A percentile compares a stretch with the other conserved stretches of the same genome.
Evolutionary conservation across 2,888 invertebrate genomes (phyloP).

Genomic region (Deroplatys truncata): DNA sequence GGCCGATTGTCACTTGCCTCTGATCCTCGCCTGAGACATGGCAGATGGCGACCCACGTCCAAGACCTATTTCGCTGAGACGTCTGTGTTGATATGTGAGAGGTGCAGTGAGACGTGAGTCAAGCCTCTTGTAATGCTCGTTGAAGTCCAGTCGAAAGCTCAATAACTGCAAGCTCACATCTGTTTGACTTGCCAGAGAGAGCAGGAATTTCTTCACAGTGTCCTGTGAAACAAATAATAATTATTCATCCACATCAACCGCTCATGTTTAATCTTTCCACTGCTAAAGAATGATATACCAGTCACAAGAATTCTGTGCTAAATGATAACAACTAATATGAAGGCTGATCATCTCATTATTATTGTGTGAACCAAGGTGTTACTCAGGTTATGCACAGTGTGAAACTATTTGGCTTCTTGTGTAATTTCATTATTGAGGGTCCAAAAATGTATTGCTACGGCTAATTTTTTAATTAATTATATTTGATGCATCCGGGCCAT

Average conservation of each 20-base stretch:
- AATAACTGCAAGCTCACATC: slow-evolving; percentile 86
- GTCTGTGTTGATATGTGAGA: slow-evolving; percentile 45
- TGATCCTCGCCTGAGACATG: neutral
- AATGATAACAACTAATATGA: too few relatives aligned
- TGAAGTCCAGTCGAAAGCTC: slow-evolving; percentile 90
- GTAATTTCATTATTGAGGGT: too few relatives aligned
- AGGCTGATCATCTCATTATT: too few relatives aligned
- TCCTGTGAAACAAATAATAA: slow-evolving; percentile 50
- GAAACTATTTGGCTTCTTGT: too few relatives aligned
- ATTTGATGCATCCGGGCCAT: too few relatives aligned
- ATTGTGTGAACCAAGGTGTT: too few relatives aligned
- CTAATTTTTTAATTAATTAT: too few relatives aligned
- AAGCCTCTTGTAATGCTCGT: slow-evolving; percentile 86
- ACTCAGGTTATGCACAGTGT: too few relatives aligned
- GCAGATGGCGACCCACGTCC: neutral
- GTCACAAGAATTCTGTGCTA: too few relatives aligned
- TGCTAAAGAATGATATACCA: too few relatives aligned
- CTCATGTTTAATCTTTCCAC: too few relatives aligned
- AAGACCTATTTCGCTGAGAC: slow-evolving; percentile 31
- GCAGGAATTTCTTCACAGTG: slow-evolving; percentile 79
- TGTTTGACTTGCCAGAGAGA: slow-evolving; percentile 75
- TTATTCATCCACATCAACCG: neutral
- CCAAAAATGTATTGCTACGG: too few relatives aligned
- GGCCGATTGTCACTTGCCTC: slow-evolving; percentile 7
- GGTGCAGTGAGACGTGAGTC: slow-evolving; percentile 68